These are phyloP conservation scores for Salvelinus fontinalis DNA, from an alignment of 2,113 vertebrate species.

Conservation along the genomic window DNA sequence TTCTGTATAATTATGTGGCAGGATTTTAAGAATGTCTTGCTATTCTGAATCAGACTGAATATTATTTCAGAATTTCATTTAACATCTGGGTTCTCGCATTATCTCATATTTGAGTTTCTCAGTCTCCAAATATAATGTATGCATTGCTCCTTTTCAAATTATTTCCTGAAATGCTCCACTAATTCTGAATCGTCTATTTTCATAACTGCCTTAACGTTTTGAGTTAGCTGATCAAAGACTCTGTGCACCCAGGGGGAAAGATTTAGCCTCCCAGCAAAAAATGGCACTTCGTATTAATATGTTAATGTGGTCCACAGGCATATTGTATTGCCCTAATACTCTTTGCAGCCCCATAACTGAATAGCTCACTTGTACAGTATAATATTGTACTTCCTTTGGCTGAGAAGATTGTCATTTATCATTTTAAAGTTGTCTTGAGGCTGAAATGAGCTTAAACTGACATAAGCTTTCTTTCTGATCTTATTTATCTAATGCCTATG, in stretches of 20 bases:
- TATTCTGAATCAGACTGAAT: not conserved
- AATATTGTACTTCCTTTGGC: not conserved
- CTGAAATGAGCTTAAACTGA: not conserved
- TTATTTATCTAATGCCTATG: not conserved
- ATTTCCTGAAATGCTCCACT: conserved; percentile 19
- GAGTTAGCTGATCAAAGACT: conserved; percentile 21
- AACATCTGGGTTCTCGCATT: not conserved
- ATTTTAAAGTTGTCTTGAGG: not conserved
- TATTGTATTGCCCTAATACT: not conserved
- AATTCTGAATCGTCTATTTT: conserved; percentile 16
- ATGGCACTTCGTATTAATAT: conserved; percentile 5
- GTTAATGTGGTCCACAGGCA: not conserved
- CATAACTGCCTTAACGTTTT: not conserved
- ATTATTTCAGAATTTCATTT: not conserved
- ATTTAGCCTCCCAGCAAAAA: conserved; percentile 9
- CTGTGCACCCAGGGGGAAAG: not conserved
- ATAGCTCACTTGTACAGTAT: not conserved
- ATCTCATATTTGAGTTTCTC: conserved; percentile 9
- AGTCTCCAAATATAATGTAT: conserved; percentile 1
- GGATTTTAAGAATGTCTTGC: too few relatives aligned
- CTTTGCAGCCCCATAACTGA: not conserved
- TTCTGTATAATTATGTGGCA: not conserved
- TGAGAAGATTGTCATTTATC: not conserved
- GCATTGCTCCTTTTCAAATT: conserved; percentile 25
- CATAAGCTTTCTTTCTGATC: not conserved